phyloP scores from a whole-genome alignment of 2,113 vertebrate genomes.

The Channa maculata region DNA sequence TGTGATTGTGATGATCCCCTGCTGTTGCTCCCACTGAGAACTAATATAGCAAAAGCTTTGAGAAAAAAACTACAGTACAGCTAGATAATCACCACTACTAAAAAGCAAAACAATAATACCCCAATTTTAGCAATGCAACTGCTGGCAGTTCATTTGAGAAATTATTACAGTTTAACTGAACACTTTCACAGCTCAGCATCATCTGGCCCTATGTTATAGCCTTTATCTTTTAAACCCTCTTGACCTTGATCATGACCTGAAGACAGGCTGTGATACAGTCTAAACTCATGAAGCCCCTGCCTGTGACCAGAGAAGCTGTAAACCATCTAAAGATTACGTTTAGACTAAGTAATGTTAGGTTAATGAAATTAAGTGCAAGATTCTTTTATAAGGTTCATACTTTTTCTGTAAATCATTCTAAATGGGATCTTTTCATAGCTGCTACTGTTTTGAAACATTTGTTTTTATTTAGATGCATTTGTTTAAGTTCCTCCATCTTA shows the following conservation, averaged over 20 bases:
- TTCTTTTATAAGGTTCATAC: no score
- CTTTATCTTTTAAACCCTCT: slow-evolving; percentile 15
- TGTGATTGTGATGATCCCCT: slow-evolving; percentile 17
- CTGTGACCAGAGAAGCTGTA: background rate
- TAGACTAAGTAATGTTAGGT: no score
- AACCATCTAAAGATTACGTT: background rate
- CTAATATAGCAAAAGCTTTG: background rate
- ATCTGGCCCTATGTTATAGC: background rate
- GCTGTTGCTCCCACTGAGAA: background rate
- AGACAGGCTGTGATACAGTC: background rate
- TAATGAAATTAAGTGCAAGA: no score
- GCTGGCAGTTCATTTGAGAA: background rate
- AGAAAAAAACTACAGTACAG: no score
- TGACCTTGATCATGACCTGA: slow-evolving; percentile 21
- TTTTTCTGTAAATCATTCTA: no score
- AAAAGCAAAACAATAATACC: background rate
- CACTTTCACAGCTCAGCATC: slow-evolving; percentile 10
- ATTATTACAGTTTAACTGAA: background rate
- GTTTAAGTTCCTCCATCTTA: no score
- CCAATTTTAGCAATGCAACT: no score
- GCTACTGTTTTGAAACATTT: no score
- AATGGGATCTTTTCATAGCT: no score
- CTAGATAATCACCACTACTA: background rate
- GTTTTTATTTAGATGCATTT: no score
- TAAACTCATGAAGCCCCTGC: background rate